These are phyloP conservation scores for Papilio dardanus DNA, from an alignment of 1,140 invertebrate species.

Conservation along the genomic window DNA sequence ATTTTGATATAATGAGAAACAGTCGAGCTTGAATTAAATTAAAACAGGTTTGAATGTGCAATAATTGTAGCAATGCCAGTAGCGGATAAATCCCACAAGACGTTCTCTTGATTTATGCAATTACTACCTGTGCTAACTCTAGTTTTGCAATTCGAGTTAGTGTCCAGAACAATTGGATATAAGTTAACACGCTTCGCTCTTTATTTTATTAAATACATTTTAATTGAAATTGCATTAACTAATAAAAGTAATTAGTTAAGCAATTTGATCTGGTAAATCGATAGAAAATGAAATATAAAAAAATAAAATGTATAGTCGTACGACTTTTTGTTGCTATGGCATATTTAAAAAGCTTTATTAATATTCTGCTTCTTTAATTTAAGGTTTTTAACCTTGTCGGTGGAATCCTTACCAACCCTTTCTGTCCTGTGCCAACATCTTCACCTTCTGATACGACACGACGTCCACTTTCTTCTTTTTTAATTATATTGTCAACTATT, in stretches of 20 bases:
- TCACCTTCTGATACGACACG: no score
- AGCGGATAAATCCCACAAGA: conserved; percentile 25
- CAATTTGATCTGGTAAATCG: background rate
- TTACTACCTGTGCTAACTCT: conserved; percentile 22
- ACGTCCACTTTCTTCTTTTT: no score
- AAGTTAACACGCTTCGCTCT: conserved; percentile 10
- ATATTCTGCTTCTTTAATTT: no score
- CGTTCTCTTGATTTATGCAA: conserved; percentile 33
- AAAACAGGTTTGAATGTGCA: conserved; percentile 7
- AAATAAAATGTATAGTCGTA: no score
- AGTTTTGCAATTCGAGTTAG: conserved; percentile 30
- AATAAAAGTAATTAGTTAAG: background rate
- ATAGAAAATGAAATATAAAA: no score
- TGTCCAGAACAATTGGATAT: conserved; percentile 22
- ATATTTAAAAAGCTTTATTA: no score
- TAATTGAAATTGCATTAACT: background rate
- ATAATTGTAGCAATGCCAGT: conserved; percentile 2
- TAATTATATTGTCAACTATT: no score
- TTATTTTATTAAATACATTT: background rate
- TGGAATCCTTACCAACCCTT: no score
- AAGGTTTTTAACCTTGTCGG: no score
- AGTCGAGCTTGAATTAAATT: background rate
- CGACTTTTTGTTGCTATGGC: no score
- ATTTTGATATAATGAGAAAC: no score
- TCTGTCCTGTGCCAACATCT: no score